Evolutionary conservation across 2,113 vertebrate genomes (phyloP), one percentile per base, ranked within the genome.

Genomic region (Macrotis lagotis): DNA sequence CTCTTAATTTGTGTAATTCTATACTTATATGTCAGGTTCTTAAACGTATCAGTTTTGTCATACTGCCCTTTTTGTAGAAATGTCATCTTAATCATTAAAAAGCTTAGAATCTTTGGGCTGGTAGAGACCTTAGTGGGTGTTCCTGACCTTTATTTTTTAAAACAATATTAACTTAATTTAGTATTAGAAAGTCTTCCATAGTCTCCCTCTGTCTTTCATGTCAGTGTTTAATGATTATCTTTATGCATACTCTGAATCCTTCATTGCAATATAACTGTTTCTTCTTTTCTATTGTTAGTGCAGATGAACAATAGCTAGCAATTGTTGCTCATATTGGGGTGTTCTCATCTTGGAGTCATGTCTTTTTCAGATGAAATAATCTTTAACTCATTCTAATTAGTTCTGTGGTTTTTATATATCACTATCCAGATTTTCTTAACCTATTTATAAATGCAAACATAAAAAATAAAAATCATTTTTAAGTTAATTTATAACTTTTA

Each of bases 61-160:
- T 83, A 83, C 66, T 44, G 16, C n/a, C 6, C 66, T 44, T 83
- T 83, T 83, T 19, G 2, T 83, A 96, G 96, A 55, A 94, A 47
- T n/a, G 89, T 92, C 19, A 50, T 89, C 95, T 94, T 93, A 47
- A 96, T 96, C 97, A 93, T 74, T 95, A 89, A 96, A 96, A 97
- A 10, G 53, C 10, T 89, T 89, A 91, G 24, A 83, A 49, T 91
- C 55, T 89, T 94, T 93, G 74, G 53, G 95, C 37, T 50, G 94
- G 19, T 93, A 96, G 74, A 91, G 44, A 94, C 93, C 90, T 93
- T 31, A 90, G 50, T 59, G 91, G 47, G 0, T 94, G 50, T 48
- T 94, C n/a, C n/a, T 83, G 19, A 93, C 31, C 55, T 44, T n/a
- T n/a, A n/a, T n/a, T n/a, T 49, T 37, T 89, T 96, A 91, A 49